phyloP scores from a whole-genome alignment of 2,888 invertebrate species.

The Thereva unica region DNA sequence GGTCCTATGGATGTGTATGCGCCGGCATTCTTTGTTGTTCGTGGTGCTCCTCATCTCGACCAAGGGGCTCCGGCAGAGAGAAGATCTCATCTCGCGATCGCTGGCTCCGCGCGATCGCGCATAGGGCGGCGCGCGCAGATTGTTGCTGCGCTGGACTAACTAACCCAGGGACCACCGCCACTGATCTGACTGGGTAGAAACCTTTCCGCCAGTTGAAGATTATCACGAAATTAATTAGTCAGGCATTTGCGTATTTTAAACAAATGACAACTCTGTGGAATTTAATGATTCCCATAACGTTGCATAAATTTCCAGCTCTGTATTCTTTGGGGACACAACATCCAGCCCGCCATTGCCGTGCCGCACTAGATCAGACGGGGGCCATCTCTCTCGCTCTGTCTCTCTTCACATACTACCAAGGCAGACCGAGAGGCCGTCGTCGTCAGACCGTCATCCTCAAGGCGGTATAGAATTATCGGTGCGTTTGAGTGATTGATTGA shows the following conservation, averaged over 20 bases:
- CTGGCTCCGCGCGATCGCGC: too few species aligned
- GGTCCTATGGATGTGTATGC: too few species aligned
- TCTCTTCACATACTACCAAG: background rate
- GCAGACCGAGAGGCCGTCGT: background rate
- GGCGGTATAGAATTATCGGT: constrained; percentile 10
- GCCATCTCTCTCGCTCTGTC: background rate
- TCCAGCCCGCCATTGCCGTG: constrained; percentile 22
- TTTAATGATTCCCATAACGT: constrained; percentile 27
- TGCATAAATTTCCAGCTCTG: constrained; percentile 34
- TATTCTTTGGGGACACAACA: constrained; percentile 48
- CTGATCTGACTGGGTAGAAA: background rate
- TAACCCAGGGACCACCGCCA: too few species aligned
- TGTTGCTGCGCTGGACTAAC: too few species aligned
- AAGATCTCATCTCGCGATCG: too few species aligned
- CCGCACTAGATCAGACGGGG: constrained; percentile 11
- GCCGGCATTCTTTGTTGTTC: too few species aligned
- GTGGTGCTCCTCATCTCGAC: too few species aligned
- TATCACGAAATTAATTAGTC: constrained; percentile 28
- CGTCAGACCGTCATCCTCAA: too few species aligned
- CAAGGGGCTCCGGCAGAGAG: too few species aligned
- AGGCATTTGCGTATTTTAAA: constrained; percentile 11
- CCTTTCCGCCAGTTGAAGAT: constrained; percentile 20
- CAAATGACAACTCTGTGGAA: constrained; percentile 13
- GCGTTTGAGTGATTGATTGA: constrained; percentile 36
- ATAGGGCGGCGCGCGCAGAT: too few species aligned